Percentiles rank a stretch among this genome's conserved stretches.
Conservation (phyloP, 2,888 invertebrate genomes). For the Lepidonotus clava region DNA sequence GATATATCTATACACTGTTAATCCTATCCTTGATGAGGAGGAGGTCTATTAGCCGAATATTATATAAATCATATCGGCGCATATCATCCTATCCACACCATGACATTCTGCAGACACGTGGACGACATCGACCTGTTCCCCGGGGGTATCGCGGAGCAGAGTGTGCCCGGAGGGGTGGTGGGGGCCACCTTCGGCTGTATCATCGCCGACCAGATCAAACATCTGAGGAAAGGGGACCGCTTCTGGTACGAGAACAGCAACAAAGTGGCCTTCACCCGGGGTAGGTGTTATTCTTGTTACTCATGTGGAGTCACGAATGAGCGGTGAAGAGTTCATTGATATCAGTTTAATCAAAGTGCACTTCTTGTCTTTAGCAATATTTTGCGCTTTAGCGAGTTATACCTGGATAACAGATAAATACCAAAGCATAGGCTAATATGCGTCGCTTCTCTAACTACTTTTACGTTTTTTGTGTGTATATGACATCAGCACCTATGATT, state of each 20-base stretch:
- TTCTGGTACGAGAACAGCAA: slow-evolving; percentile 91
- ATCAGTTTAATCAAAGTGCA: background rate
- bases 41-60: too few relatives aligned
- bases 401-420: too few relatives aligned
- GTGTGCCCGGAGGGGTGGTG: slow-evolving; percentile 87
- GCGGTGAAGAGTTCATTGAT: background rate
- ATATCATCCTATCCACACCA: too few relatives aligned
- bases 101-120: slow-evolving; percentile 86
- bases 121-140: slow-evolving; percentile 94
- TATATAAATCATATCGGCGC: too few relatives aligned
- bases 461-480: too few relatives aligned
- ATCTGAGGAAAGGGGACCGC: slow-evolving; percentile 90
- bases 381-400: too few relatives aligned
- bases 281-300: slow-evolving; percentile 30
- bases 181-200: slow-evolving; percentile 93
- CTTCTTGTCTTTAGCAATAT: too few relatives aligned
- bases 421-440: too few relatives aligned
- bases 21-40: too few relatives aligned
- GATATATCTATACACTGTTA: too few relatives aligned
- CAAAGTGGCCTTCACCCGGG: slow-evolving; percentile 57
- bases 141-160: slow-evolving; percentile 91
- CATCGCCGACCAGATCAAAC: slow-evolving; percentile 90
- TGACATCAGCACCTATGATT: too few relatives aligned
- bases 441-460: too few relatives aligned
- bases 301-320: background rate